These are phyloP conservation scores for Athene cunicularia DNA, from an alignment of 2,113 vertebrate species.

Conservation along the genomic window DNA sequence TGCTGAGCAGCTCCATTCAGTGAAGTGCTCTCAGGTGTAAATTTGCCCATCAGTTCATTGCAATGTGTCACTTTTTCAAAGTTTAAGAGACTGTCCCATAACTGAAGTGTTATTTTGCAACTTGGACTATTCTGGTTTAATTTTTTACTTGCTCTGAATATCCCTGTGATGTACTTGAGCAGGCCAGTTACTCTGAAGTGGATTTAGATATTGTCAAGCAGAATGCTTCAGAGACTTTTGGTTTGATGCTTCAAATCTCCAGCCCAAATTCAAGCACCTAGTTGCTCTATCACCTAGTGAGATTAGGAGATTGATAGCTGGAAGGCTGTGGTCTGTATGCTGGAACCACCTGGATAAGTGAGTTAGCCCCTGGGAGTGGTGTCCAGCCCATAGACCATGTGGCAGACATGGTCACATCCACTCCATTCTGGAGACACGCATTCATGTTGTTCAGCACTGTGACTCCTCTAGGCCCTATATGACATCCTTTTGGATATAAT, in stretches of 20 bases:
- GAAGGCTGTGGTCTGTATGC: not conserved
- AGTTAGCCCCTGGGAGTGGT: not conserved
- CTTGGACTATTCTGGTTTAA: not conserved
- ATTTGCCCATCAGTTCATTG: not conserved
- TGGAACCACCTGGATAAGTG: not conserved
- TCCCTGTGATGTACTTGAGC: not conserved
- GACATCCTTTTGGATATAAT: not conserved
- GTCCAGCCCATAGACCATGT: not conserved
- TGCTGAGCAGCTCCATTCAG: not conserved
- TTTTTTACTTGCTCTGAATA: not conserved
- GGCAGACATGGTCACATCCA: not conserved
- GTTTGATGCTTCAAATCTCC: not conserved
- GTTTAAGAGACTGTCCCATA: not conserved
- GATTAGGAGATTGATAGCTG: not conserved
- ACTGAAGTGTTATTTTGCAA: not conserved
- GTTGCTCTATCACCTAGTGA: not conserved
- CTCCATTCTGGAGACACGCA: not conserved
- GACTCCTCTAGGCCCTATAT: not conserved
- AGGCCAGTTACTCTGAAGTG: not conserved
- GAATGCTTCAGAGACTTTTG: not conserved
- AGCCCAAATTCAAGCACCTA: not conserved
- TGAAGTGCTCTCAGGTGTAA: not conserved
- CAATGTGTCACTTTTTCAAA: not conserved
- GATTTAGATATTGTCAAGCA: not conserved
- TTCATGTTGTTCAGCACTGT: not conserved